Conservation (phyloP, 2,113 vertebrate species). For the Daubentonia madagascariensis region DNA sequence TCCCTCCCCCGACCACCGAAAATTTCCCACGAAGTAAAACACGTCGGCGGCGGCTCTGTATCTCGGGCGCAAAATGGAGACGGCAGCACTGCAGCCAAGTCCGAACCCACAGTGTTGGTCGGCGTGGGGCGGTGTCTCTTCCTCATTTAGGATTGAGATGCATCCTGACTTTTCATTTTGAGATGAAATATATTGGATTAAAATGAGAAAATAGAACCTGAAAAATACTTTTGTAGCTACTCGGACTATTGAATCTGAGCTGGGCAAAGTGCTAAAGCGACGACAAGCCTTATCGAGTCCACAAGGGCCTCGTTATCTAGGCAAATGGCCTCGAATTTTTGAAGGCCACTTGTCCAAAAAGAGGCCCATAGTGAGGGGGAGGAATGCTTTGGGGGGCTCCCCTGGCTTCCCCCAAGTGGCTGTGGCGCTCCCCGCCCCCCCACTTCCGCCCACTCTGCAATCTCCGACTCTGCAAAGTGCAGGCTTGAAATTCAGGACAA, state of each 20-base stretch:
- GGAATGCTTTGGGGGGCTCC: background rate
- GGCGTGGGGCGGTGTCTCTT: background rate
- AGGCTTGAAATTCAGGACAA: slow-evolving; percentile 92
- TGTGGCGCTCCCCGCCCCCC: background rate
- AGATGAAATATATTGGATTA: background rate
- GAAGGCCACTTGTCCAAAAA: slow-evolving; percentile 48
- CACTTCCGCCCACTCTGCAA: background rate
- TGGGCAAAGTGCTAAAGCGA: slow-evolving; percentile 14
- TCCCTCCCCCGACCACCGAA: background rate
- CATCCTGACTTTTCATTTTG: background rate
- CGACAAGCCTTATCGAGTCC: background rate
- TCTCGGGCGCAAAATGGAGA: slow-evolving; percentile 33
- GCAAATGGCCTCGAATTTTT: slow-evolving; percentile 38
- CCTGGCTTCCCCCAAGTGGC: background rate
- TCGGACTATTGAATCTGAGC: background rate
- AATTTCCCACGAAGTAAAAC: slow-evolving; percentile 28
- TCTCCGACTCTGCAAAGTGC: slow-evolving; percentile 54
- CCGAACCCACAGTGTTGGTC: background rate
- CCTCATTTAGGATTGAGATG: background rate
- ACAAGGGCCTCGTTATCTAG: background rate
- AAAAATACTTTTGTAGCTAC: background rate
- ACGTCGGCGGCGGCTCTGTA: background rate
- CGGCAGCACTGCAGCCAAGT: background rate
- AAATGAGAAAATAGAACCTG: background rate
- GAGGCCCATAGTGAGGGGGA: background rate